Evolutionary conservation across 2,113 vertebrate species (phyloP), one percentile per base, ranked within the genome.

Genomic region (Regulus satrapa): DNA sequence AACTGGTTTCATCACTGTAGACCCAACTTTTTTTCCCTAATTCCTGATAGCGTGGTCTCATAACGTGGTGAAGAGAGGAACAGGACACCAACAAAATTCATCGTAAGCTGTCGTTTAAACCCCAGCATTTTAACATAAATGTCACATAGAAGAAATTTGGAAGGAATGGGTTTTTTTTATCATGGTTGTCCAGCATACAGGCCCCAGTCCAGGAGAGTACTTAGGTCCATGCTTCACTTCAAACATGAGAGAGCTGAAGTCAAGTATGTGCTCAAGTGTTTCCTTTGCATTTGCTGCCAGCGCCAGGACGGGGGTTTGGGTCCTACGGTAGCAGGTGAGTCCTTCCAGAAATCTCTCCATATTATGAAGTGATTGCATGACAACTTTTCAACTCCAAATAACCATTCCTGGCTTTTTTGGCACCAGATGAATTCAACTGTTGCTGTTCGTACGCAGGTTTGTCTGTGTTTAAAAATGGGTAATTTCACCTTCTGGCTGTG

Each of bases 221-320:
- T 95, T 95, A 75, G 34, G n/a, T 95, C 77, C 88, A 46, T 43
- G 92, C 92, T 96, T 83, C 31, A 77, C 94, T 94, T 85, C 92
- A 92, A 86, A 93, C 85, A 48, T 6, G 67, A 14, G 36, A 78
- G 85, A 94, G 92, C 12, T 73, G 38, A 51, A 94, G 88, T 94
- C 93, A 96, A 96, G 95, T 88, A 5, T 74, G 93, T 96, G 93
- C 88, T 94, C 32, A 93, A 95, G 88, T 69, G 41, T 81, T 93
- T 96, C 92, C 95, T 76, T 38, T 49, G 87, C 89, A 6, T 3
- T 61, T 32, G 52, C 91, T 91, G 92, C 94, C 92, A 75, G 87
- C 17, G 5, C 63, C 76, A 48, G 76, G 21, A 58, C 11, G 2
- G 63, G 45, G 58, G 9, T 49, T 54, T 13, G 68, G 29, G 63